Evolutionary conservation across 2,113 vertebrate genomes (phyloP).

Genomic region (Halcyon malimbica): DNA sequence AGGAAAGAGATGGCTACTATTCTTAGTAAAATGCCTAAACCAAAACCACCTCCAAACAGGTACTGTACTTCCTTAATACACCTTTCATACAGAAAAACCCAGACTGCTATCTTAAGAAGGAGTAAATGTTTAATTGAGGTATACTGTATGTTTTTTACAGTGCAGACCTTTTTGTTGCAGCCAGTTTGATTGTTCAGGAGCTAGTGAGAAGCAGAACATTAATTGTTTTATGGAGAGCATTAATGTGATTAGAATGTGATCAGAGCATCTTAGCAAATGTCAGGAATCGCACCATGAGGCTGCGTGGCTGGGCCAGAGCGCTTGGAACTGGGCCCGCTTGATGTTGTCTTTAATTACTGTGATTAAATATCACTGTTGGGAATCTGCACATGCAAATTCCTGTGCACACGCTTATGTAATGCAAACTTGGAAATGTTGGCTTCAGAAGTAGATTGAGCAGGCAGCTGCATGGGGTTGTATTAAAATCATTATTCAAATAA

Average conservation of each 20-base stretch:
- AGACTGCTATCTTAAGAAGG: background rate
- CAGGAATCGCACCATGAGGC: background rate
- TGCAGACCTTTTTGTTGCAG: background rate
- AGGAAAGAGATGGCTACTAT: conserved; percentile 96
- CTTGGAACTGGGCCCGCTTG: background rate
- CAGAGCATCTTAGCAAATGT: background rate
- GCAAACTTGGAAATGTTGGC: background rate
- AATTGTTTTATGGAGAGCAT: background rate
- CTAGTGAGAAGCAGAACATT: background rate
- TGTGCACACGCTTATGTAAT: background rate
- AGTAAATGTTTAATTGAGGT: background rate
- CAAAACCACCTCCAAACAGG: conserved; percentile 99
- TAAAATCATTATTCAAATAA: background rate
- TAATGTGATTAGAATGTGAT: background rate
- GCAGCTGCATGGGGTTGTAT: background rate
- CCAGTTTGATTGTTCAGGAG: background rate
- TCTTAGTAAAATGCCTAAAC: conserved; percentile 98
- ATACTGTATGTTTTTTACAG: background rate
- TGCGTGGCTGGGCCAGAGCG: background rate
- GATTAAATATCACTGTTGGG: background rate
- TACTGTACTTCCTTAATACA: conserved; percentile 50
- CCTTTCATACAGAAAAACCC: background rate
- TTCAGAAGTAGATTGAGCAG: background rate
- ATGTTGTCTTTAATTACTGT: background rate
- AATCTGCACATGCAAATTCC: background rate